Conservation (phyloP, 2,888 invertebrate genomes). For the Hypomecis punctinalis region DNA sequence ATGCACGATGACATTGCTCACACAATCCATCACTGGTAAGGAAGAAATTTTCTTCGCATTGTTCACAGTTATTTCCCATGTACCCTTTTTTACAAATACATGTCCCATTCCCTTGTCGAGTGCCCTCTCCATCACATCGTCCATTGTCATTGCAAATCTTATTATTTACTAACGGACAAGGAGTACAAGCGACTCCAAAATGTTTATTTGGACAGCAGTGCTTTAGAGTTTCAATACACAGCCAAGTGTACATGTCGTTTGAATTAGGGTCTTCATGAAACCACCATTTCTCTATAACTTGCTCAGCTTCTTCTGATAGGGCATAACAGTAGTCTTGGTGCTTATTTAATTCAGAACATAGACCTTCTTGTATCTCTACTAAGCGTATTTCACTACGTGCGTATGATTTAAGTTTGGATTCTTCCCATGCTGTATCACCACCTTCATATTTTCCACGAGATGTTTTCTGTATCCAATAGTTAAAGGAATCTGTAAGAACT, state of each 20-base stretch:
- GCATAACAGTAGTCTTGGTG: constrained; percentile 92
- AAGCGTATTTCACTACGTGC: constrained; percentile 94
- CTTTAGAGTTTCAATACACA: constrained; percentile 91
- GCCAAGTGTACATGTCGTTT: constrained; percentile 80
- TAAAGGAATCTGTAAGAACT: constrained; percentile 89
- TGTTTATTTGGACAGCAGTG: constrained; percentile 94
- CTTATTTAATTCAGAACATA: constrained; percentile 89
- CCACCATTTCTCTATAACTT: constrained; percentile 95
- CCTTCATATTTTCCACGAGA: constrained; percentile 95
- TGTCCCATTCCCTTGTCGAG: constrained; percentile 95
- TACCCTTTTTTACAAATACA: constrained; percentile 95
- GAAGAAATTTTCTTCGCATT: constrained; percentile 88
- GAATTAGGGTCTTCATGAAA: constrained; percentile 85
- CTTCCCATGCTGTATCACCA: constrained; percentile 97
- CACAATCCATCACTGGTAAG: constrained; percentile 89
- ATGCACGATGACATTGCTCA: constrained; percentile 91
- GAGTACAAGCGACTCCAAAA: constrained; percentile 91
- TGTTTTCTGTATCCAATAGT: constrained; percentile 91
- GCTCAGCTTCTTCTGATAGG: constrained; percentile 92
- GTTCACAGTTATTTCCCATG: constrained; percentile 89
- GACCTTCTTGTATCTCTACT: constrained; percentile 95
- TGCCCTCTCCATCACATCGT: constrained; percentile 92
- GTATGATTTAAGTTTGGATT: constrained; percentile 92
- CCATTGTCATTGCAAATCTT: constrained; percentile 93
- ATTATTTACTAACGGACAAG: constrained; percentile 87